phyloP scores from a whole-genome alignment of 2,113 vertebrate genomes.

The Amazona guildingii region DNA sequence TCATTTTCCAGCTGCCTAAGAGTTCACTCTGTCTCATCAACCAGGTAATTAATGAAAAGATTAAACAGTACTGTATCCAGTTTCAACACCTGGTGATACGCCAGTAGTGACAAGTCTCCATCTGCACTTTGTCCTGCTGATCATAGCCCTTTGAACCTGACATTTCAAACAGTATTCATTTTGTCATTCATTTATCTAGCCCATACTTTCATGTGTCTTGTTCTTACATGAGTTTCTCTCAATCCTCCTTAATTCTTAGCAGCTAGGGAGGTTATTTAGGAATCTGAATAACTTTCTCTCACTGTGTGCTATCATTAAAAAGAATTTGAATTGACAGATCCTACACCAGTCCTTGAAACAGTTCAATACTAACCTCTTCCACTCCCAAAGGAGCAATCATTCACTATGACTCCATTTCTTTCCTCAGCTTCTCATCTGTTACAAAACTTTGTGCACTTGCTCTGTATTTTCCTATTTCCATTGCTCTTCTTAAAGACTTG shows the following conservation, averaged over 20 bases:
- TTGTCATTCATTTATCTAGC: background rate
- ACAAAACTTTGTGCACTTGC: background rate
- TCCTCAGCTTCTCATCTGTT: background rate
- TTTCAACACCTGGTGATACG: rapidly evolving
- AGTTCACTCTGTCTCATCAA: no score
- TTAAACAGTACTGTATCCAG: background rate
- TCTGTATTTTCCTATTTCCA: background rate
- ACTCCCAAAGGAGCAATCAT: background rate
- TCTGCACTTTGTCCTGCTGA: background rate
- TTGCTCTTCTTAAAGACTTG: background rate
- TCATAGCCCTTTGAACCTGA: background rate
- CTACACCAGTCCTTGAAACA: background rate
- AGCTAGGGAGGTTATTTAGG: background rate
- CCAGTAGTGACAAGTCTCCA: background rate
- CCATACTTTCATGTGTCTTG: background rate
- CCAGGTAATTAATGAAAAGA: background rate
- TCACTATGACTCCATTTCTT: background rate
- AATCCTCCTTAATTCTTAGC: background rate
- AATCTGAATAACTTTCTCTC: background rate
- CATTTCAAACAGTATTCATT: background rate
- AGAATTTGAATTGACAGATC: background rate
- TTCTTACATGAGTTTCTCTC: background rate
- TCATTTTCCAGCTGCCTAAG: background rate
- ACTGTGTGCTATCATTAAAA: background rate
- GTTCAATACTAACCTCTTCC: background rate